Conservation (phyloP, 2,797 vertebrate genomes). For the Dicrostonyx torquatus region DNA sequence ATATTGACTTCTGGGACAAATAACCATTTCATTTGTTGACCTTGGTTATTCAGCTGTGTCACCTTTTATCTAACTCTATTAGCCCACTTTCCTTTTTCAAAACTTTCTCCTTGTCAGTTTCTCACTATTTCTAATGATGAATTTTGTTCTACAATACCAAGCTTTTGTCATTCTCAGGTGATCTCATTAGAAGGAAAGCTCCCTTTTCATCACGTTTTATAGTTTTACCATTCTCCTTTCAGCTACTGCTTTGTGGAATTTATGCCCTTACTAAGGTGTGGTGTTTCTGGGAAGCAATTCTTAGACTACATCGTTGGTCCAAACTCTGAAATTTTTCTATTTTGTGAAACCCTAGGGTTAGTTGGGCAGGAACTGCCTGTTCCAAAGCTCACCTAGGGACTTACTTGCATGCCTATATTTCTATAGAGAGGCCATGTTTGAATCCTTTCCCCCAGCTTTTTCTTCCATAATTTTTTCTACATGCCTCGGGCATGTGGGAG, state of each 20-base stretch:
- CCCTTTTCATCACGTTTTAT: conserved; percentile 11
- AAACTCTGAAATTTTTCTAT: not conserved
- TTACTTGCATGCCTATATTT: not conserved
- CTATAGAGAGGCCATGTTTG: not conserved
- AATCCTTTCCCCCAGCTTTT: not conserved
- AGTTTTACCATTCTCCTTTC: not conserved
- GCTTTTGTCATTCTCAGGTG: conserved; percentile 10
- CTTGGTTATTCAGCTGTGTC: conserved; percentile 6
- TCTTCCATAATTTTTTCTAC: conserved; percentile 1
- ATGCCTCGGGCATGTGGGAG: not conserved
- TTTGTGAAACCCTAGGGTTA: not conserved
- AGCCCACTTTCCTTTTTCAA: conserved; percentile 44
- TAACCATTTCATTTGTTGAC: not conserved
- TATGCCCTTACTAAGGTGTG: not conserved
- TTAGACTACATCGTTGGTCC: not conserved
- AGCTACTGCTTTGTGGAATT: not conserved
- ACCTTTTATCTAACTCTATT: not conserved
- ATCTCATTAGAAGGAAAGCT: conserved; percentile 15
- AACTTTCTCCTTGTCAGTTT: conserved; percentile 14
- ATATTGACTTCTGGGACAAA: conserved; percentile 28
- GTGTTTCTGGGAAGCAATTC: conserved; percentile 24
- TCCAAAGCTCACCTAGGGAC: not conserved
- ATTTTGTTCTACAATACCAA: conserved; percentile 25
- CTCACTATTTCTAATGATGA: conserved; percentile 28
- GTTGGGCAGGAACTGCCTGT: not conserved